Percentiles rank a stretch among this genome's conserved stretches.
These are phyloP conservation scores for Danionella dracula DNA, from an alignment of 2,797 vertebrate genomes.

Conservation along the genomic window DNA sequence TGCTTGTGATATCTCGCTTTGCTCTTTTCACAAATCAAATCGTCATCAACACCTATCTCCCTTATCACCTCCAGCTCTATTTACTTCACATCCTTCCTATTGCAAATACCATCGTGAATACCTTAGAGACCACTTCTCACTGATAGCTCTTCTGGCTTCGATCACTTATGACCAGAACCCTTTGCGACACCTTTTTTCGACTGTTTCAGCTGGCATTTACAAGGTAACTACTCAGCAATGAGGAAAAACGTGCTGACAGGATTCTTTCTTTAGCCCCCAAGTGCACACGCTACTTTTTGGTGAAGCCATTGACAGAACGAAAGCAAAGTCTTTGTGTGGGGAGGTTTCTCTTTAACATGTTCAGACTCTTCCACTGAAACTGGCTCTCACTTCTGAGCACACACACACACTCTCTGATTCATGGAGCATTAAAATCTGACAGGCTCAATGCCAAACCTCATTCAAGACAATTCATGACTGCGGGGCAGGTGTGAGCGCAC, in stretches of 20 bases:
- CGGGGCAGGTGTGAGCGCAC: slow-evolving; percentile 1
- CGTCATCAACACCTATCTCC: no score
- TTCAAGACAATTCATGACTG: slow-evolving; percentile 19
- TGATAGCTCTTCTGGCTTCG: no score
- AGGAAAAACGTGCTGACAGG: neutral
- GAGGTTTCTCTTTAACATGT: slow-evolving; percentile 55
- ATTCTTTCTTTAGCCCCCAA: neutral
- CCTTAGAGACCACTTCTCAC: no score
- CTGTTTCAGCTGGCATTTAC: no score
- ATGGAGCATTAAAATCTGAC: neutral
- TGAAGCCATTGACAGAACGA: neutral
- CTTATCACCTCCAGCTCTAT: no score
- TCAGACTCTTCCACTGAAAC: slow-evolving; percentile 66
- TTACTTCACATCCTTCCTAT: no score
- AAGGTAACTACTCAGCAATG: neutral
- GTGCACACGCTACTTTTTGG: neutral
- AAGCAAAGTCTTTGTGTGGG: neutral
- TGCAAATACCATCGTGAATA: no score
- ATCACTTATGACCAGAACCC: no score
- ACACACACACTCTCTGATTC: slow-evolving; percentile 18
- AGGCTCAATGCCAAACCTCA: slow-evolving; percentile 2
- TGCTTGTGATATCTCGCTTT: no score
- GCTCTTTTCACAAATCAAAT: no score
- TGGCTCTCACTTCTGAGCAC: slow-evolving; percentile 45
- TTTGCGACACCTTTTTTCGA: no score